A percentile compares a stretch with the other conserved stretches of the same genome.
Conservation (phyloP, 2,888 invertebrate species). For the Ryuthela nishihirai region DNA sequence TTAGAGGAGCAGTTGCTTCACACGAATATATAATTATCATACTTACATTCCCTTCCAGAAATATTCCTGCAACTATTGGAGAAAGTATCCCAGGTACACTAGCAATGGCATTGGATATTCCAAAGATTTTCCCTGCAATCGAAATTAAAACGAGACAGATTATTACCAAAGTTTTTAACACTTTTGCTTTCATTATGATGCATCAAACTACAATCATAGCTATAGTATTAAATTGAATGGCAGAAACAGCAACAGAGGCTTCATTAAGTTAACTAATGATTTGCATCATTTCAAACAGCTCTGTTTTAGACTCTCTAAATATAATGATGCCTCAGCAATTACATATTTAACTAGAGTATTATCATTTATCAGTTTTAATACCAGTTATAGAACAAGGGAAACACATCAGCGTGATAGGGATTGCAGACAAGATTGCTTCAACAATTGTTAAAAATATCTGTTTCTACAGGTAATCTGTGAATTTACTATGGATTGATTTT, state of each 20-base stretch:
- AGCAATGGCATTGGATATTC: slow-evolving; percentile 72
- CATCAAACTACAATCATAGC: neutral
- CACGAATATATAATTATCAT: too few relatives aligned
- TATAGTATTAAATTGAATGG: neutral
- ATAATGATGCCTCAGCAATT: too few relatives aligned
- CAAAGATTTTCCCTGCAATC: slow-evolving; percentile 65
- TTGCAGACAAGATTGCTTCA: too few relatives aligned
- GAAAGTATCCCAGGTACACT: slow-evolving; percentile 70
- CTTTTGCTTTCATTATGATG: neutral
- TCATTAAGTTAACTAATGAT: neutral
- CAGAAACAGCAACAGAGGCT: neutral
- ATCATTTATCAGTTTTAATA: too few relatives aligned
- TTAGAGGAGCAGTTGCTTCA: too few relatives aligned
- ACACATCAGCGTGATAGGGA: too few relatives aligned
- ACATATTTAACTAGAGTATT: too few relatives aligned
- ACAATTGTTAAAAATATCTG: too few relatives aligned
- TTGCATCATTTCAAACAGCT: neutral
- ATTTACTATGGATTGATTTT: too few relatives aligned
- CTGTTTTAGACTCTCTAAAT: too few relatives aligned
- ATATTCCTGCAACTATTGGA: slow-evolving; percentile 38
- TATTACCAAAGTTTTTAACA: neutral
- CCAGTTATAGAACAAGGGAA: too few relatives aligned
- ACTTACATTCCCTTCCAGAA: slow-evolving; percentile 38
- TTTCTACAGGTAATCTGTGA: too few relatives aligned
- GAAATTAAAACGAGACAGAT: neutral